A percentile compares a stretch with the other conserved stretches of the same genome.
Evolutionary conservation across 2,888 invertebrate species (phyloP).

Genomic region (Cryptosula pallasiana): DNA sequence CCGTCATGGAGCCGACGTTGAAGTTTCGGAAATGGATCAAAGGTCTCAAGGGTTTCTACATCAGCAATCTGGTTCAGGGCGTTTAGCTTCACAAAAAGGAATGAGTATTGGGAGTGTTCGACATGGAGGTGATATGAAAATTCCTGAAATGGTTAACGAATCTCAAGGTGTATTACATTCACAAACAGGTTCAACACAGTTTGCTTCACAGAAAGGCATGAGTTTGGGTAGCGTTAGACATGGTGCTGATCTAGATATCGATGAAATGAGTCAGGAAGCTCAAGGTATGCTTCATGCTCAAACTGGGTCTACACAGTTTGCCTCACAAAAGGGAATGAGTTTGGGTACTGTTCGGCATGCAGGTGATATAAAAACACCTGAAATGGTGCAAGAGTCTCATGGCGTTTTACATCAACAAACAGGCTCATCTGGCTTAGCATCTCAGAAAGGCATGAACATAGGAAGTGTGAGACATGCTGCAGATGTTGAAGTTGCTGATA

Average conservation of each 20-base stretch:
- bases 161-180: neutral
- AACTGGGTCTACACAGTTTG: conserved; percentile 23
- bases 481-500: neutral
- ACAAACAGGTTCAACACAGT: conserved; percentile 1
- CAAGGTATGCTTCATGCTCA: conserved; percentile 1
- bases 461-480: neutral
- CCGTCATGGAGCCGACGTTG: neutral
- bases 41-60: neutral
- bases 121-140: conserved; percentile 15
- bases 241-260: neutral
- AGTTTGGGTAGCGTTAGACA: neutral
- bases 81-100: neutral
- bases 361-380: neutral
- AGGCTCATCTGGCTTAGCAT: neutral
- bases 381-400: neutral
- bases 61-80: neutral
- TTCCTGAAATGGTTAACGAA: neutral
- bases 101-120: neutral
- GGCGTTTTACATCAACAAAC: neutral
- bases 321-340: conserved; percentile 17
- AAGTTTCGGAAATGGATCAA: neutral
- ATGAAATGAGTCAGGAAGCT: neutral
- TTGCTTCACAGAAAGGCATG: conserved; percentile 9
- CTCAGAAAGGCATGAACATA: neutral
- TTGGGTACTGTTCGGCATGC: neutral